Evolutionary conservation across 2,113 vertebrate species (phyloP).

Genomic region (Pterocles orientalis): DNA sequence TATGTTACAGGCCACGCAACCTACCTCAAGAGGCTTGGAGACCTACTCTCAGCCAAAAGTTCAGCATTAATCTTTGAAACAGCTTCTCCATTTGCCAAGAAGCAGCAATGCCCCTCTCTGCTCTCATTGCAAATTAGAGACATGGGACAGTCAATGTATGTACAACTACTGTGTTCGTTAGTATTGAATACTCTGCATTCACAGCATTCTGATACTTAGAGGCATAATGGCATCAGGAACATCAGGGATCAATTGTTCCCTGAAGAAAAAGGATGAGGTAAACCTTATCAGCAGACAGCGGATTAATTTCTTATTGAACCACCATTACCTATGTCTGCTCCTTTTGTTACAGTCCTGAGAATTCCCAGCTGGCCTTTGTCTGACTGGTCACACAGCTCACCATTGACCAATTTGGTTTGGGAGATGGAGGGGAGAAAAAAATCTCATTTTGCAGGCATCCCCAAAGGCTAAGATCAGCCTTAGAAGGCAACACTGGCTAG

Average conservation of each 20-base stretch:
- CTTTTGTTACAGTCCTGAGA: background rate
- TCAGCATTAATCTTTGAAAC: background rate
- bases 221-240: background rate
- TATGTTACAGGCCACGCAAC: background rate
- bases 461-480: background rate
- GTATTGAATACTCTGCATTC: background rate
- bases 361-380: background rate
- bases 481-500: background rate
- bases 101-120: background rate
- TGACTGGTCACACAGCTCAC: background rate
- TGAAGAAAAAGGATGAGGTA: background rate
- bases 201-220: background rate
- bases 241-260: background rate
- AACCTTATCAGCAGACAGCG: background rate
- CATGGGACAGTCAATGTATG: background rate
- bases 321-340: background rate
- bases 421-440: background rate
- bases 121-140: background rate
- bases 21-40: background rate
- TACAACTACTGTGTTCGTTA: background rate
- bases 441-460: background rate
- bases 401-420: background rate
- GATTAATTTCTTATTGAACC: background rate
- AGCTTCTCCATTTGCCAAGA: background rate
- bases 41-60: background rate